Evolutionary conservation across 2,113 vertebrate genomes (phyloP), one percentile per base, ranked within the genome.

Genomic region (Meleagris gallopavo): DNA sequence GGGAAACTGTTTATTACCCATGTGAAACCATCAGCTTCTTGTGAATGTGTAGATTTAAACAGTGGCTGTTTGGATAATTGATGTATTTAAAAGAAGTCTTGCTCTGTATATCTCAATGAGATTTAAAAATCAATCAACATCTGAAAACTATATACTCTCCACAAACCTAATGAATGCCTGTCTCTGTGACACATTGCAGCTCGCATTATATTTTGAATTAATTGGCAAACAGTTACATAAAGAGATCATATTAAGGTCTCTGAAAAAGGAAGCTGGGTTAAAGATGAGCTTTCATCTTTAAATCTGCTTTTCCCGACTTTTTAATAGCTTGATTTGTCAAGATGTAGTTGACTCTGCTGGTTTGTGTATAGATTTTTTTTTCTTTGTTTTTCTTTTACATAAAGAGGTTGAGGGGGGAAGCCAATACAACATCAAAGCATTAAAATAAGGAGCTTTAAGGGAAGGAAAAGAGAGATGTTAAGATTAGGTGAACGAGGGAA

Each of bases 171-270:
- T 95, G 94, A 91, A 90, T 95, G 73, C 29, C 1, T 64, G 22
- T 83, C 67, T 91, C 77, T 86, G 32, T 88, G 89, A 3, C 0
- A 81, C 94, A 93, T 45, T 74, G 72, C 85, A 88, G 93, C 87
- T 91, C 83, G 69, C 73, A 65, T 95, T 95, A 69, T 94, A 92
- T 90, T 90, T 92, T 86, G 76, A 94, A 95, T 96, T 96, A 97
- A 95, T 96, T 95, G 91, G 52, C 89, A 96, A 93, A 92, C 46
- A 93, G 95, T 96, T 95, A 95, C 76, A 93, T 95, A 96, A 95
- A 95, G 85, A 94, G 90, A 95, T 97, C 94, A 90, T 78, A 88
- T 95, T 96, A 95, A 95, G 95, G 96, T 95, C 90, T 94, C 86
- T 91, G 91, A 94, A 95, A 90, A 93, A 86, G 90, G 94, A 95